phyloP scores from a whole-genome alignment of 35 echinoderm and acorn worm genomes.

The Apostichopus japonicus region DNA sequence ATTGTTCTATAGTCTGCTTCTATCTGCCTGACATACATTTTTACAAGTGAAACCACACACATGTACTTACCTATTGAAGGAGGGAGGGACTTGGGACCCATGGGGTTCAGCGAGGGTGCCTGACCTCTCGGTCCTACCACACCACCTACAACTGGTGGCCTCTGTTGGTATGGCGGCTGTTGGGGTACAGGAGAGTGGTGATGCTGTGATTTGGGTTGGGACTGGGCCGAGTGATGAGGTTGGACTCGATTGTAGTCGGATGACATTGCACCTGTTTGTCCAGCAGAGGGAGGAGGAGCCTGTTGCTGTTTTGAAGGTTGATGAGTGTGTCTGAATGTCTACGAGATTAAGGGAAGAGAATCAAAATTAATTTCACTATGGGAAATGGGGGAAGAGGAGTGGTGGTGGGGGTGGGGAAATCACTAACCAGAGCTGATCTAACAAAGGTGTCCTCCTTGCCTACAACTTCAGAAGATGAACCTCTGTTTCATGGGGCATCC shows the following conservation, averaged over 20 bases:
- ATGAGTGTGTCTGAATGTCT: neutral
- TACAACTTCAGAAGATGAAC: neutral
- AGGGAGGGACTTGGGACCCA: constrained; percentile 2
- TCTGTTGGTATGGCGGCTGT: constrained; percentile 1
- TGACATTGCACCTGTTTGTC: constrained; percentile 38
- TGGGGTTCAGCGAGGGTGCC: neutral
- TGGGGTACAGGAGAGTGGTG: neutral
- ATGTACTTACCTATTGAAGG: neutral
- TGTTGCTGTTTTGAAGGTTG: neutral
- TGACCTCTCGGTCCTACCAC: neutral
- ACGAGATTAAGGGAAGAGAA: no score
- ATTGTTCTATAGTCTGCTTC: no score
- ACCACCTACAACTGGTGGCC: neutral
- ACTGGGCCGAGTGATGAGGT: constrained; percentile 13
- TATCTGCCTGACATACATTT: no score
- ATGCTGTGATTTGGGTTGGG: constrained; percentile 2
- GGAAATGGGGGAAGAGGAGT: neutral
- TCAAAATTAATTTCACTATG: no score
- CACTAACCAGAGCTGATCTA: neutral
- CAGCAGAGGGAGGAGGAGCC: constrained; percentile 1
- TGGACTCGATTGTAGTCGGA: neutral
- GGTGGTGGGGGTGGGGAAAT: neutral
- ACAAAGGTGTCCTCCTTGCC: neutral
- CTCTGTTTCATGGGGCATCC: no score
- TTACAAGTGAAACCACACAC: neutral